These are phyloP conservation scores for Dipodomys stephensi DNA, from an alignment of 2,113 vertebrate species.

Conservation along the genomic window DNA sequence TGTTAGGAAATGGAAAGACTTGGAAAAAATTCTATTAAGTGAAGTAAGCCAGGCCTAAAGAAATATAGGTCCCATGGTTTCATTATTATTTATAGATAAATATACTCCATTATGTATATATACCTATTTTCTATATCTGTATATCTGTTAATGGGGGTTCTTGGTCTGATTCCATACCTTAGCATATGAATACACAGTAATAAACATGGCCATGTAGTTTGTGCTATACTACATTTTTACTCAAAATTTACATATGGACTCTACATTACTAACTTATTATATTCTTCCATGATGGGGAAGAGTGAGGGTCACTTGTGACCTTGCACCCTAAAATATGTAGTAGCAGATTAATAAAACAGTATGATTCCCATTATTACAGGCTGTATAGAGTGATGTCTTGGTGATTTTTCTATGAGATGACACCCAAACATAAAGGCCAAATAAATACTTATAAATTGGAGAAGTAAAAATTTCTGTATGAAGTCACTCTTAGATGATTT, in stretches of 20 bases:
- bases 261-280: background rate
- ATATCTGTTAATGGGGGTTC: background rate
- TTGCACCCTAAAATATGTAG: background rate
- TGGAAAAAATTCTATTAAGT: too few species aligned
- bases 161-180: background rate
- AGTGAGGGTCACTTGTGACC: background rate
- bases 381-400: too few species aligned
- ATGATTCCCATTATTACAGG: too few species aligned
- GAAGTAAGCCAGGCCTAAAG: too few species aligned
- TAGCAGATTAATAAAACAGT: constrained; percentile 8
- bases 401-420: too few species aligned
- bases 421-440: too few species aligned
- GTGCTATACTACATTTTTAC: background rate
- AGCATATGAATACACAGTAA: background rate
- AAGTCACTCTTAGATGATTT: too few species aligned
- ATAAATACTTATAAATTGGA: too few species aligned
- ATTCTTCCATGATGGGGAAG: background rate
- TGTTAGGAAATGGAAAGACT: too few species aligned
- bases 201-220: background rate
- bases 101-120: background rate
- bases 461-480: too few species aligned
- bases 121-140: background rate
- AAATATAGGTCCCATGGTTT: background rate
- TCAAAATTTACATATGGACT: background rate
- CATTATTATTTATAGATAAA: background rate